Conservation (phyloP, 2,888 invertebrate genomes). For the Eumerus sabulonum region DNA sequence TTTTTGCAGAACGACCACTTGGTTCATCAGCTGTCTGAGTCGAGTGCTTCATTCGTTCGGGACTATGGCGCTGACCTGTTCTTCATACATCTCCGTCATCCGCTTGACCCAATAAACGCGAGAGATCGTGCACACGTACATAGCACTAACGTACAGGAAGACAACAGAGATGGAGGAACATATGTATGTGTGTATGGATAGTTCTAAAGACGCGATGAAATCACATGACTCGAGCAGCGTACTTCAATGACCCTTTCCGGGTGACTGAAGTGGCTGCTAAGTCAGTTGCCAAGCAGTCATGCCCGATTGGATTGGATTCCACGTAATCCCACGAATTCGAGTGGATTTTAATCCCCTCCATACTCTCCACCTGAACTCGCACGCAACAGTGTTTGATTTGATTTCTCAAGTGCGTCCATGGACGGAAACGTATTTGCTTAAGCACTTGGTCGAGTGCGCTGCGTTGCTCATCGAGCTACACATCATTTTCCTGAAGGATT, state of each 20-base stretch:
- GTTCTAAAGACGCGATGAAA: constrained; percentile 31
- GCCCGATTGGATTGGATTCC: constrained; percentile 45
- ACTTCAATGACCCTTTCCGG: constrained; percentile 47
- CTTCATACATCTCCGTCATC: not conserved
- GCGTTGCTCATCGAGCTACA: constrained; percentile 39
- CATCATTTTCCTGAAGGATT: constrained; percentile 23
- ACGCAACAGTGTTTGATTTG: constrained; percentile 57
- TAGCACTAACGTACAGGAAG: constrained; percentile 24
- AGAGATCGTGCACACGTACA: constrained; percentile 22
- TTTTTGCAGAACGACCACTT: constrained; percentile 63
- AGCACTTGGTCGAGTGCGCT: constrained; percentile 42
- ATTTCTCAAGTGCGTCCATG: constrained; percentile 51
- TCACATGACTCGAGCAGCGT: constrained; percentile 42
- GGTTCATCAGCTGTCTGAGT: constrained; percentile 51
- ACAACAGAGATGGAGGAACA: constrained; percentile 18
- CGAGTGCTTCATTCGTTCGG: constrained; percentile 27
- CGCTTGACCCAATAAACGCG: constrained; percentile 61
- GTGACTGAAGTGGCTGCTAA: constrained; percentile 49
- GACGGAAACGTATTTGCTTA: constrained; percentile 59
- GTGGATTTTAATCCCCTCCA: constrained; percentile 53
- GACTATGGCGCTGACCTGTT: constrained; percentile 55
- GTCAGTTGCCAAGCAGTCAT: constrained; percentile 47
- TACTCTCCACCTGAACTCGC: constrained; percentile 24
- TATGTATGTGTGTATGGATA: too few relatives aligned
- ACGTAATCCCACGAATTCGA: constrained; percentile 45